These are phyloP conservation scores for Pelochelys cantorii DNA, from an alignment of 2,797 vertebrate species.

Conservation along the genomic window DNA sequence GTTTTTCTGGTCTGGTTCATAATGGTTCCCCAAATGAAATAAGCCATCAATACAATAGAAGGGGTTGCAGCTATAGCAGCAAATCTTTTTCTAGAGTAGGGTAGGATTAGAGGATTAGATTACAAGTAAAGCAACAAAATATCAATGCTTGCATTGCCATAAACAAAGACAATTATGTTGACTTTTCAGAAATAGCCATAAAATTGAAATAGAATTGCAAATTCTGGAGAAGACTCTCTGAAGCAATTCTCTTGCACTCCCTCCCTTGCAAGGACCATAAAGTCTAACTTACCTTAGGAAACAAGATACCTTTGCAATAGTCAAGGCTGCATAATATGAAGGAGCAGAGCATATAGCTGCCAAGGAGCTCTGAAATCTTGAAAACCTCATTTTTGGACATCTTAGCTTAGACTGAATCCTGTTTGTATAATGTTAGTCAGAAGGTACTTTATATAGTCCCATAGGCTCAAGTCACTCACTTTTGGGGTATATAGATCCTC, in stretches of 20 bases:
- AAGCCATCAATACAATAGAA: not conserved
- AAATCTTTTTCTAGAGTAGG: not conserved
- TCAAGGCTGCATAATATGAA: not conserved
- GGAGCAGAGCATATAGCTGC: not conserved
- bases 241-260: not conserved
- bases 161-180: not conserved
- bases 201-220: rapidly evolving
- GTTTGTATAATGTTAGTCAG: not conserved
- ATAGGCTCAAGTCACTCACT: not conserved
- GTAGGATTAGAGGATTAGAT: not conserved
- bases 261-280: not conserved
- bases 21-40: rapidly evolving
- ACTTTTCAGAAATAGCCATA: not conserved
- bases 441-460: not conserved
- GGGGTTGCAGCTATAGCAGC: rapidly evolving
- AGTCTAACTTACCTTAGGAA: not conserved
- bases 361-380: not conserved
- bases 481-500: rapidly evolving
- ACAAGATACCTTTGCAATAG: rapidly evolving
- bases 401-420: not conserved
- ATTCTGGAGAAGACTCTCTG: not conserved
- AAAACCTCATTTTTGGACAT: not conserved
- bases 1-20: not conserved
- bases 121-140: not conserved
- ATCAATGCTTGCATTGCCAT: not conserved